phyloP scores from a whole-genome alignment of 2,888 invertebrate species.

The Hydriomena furcata region DNA sequence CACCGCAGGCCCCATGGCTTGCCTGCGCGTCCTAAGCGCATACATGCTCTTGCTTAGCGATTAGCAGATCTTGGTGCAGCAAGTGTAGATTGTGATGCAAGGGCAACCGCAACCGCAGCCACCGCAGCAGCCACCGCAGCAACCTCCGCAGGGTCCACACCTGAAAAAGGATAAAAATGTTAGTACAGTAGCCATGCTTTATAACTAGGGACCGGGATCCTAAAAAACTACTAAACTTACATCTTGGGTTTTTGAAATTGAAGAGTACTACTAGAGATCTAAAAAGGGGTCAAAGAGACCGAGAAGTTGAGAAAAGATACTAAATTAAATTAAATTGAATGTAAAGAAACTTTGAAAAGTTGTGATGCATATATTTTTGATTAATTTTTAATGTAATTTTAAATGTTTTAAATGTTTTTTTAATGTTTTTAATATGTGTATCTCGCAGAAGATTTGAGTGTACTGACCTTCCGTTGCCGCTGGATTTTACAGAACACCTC shows the following conservation, averaged over 20 bases:
- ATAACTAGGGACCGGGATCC: no score
- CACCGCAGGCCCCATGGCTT: constrained; percentile 23
- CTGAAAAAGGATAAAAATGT: constrained; percentile 40
- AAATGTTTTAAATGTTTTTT: constrained; percentile 39
- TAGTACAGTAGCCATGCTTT: not conserved
- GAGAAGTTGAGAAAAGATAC: constrained; percentile 6
- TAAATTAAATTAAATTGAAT: no score
- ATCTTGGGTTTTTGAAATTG: constrained; percentile 41
- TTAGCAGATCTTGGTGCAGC: constrained; percentile 75
- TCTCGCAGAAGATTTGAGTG: constrained; percentile 55
- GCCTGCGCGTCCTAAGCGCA: constrained; percentile 11
- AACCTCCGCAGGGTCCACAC: constrained; percentile 51
- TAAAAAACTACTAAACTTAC: no score
- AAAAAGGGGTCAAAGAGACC: constrained; percentile 28
- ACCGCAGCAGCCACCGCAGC: constrained; percentile 46
- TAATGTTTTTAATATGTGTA: constrained; percentile 49
- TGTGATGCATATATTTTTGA: no score
- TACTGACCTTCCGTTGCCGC: constrained; percentile 44
- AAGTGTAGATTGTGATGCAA: constrained; percentile 70
- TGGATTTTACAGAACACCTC: constrained; percentile 49
- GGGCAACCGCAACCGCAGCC: constrained; percentile 55
- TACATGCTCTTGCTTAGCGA: not conserved
- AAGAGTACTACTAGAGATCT: constrained; percentile 32
- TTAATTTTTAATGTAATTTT: constrained; percentile 23
- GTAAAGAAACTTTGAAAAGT: not conserved